These are phyloP conservation scores for Rotaria macrura DNA, from an alignment of 2,888 invertebrate species.

Conservation along the genomic window DNA sequence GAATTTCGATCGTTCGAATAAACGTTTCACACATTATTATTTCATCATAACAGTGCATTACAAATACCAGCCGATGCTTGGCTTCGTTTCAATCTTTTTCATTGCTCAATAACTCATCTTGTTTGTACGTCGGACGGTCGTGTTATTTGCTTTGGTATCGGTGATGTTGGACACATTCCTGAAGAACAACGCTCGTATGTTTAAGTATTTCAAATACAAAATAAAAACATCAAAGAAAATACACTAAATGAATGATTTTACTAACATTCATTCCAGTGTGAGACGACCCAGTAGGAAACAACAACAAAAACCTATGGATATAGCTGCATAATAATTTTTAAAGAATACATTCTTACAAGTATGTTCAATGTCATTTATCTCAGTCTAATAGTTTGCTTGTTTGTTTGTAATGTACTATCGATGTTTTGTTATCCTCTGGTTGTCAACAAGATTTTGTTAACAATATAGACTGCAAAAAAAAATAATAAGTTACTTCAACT, in stretches of 20 bases:
- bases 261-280: background rate
- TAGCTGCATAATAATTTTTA: background rate
- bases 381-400: background rate
- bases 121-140: constrained; percentile 70
- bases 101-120: constrained; percentile 85
- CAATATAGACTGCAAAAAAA: too few relatives aligned
- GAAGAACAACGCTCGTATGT: constrained; percentile 9
- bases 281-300: background rate
- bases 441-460: too few relatives aligned
- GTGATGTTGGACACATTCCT: constrained; percentile 82
- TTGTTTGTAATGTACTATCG: too few relatives aligned
- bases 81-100: constrained; percentile 78
- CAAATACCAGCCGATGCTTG: constrained; percentile 95
- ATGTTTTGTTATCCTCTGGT: background rate
- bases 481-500: background rate
- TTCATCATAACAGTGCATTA: constrained; percentile 65
- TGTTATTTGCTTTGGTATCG: constrained; percentile 67
- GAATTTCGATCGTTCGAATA: constrained; percentile 12
- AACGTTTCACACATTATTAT: too few relatives aligned
- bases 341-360: background rate
- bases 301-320: background rate
- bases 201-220: background rate
- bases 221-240: background rate
- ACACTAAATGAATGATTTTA: background rate
- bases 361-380: background rate